Base-by-base conservation (phyloP, 1,140 invertebrate species). In the Drosophila bipectinata region DNA sequence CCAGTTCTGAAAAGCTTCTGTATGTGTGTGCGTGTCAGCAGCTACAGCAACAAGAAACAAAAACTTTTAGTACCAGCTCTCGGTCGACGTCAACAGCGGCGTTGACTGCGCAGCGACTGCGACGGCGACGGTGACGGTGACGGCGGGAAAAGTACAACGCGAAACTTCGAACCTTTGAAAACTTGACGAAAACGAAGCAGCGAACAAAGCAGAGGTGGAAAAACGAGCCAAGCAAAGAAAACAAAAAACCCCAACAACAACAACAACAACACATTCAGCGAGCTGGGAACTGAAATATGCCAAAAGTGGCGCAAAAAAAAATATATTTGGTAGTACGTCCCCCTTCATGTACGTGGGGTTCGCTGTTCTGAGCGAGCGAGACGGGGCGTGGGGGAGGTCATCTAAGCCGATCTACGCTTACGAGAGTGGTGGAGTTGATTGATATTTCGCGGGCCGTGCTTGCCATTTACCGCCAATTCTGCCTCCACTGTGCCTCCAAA, bases 231-330 rank as follows among this genome's bases (percentile, higher is more conserved):
- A 18, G 5, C 15, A 66, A 51, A 54, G 45, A 59, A 26, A 41
- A 14, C n/a, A 41, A 41, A n/a, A 8, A 56, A 12, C 21, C 34
- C 8, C 1, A 15, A 15, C 14, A 7, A 15, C 1, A 15, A 15
- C 14, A 7, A 44, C 8, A 44, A 15, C 15, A 9, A 44, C n/a
- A 15, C 39, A 15, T 1, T 44, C 37, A 6, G 1, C 37, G 39
- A 18, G 2, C n/a, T 44, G 15, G 72, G 39, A 69, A 76, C 39
- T 62, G 58, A 84, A 84, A 68, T 79, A 79, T 84, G 80, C 83
- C 77, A 79, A 84, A 84, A 85, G 77, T 85, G 81, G 81, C 81
- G 68, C 77, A 85, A 79, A 83, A 76, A 76, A 73, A 56, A 21
- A 3, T 21, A 21, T 74, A 62, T 64, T 83, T 66, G 80, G 67